Percentiles rank a stretch among this genome's conserved stretches.
Conservation (phyloP, 2,888 invertebrate genomes). For the Cosmia trapezina region DNA sequence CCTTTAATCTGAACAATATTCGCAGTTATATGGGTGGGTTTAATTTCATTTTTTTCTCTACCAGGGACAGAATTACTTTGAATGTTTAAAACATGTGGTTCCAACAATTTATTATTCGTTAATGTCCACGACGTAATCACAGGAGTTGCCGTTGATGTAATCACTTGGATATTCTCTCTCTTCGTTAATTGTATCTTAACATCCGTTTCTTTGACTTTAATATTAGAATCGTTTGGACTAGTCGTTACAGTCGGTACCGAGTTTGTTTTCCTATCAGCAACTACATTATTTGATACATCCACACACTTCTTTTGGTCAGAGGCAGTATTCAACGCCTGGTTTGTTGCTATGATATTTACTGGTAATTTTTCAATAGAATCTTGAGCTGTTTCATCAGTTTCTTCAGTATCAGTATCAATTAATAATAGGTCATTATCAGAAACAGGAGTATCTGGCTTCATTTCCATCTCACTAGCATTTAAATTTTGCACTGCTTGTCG, state of each 20-base stretch:
- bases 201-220: slow-evolving; percentile 77
- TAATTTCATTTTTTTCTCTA: slow-evolving; percentile 80
- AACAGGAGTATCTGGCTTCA: slow-evolving; percentile 96
- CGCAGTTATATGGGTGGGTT: slow-evolving; percentile 82
- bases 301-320: slow-evolving; percentile 80
- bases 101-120: slow-evolving; percentile 85
- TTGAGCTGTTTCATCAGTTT: slow-evolving; percentile 91
- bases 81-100: slow-evolving; percentile 82
- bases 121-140: slow-evolving; percentile 91
- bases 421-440: slow-evolving; percentile 95
- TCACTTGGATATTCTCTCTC: slow-evolving; percentile 79
- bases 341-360: slow-evolving; percentile 82
- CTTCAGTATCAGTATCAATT: slow-evolving; percentile 96
- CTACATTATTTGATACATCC: slow-evolving; percentile 69
- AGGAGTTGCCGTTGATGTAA: slow-evolving; percentile 85
- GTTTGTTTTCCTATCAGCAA: slow-evolving; percentile 84
- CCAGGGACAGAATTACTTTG: slow-evolving; percentile 72
- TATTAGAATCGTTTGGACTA: slow-evolving; percentile 80
- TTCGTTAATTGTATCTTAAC: slow-evolving; percentile 79
- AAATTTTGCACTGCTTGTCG: slow-evolving; percentile 95
- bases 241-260: slow-evolving; percentile 64
- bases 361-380: slow-evolving; percentile 82
- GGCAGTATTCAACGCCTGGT: slow-evolving; percentile 73
- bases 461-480: slow-evolving; percentile 92
- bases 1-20: slow-evolving; percentile 87